Evolutionary conservation across 1,140 invertebrate species (phyloP), one percentile per base, ranked within the genome.

Genomic region (Drosophila baimaii): DNA sequence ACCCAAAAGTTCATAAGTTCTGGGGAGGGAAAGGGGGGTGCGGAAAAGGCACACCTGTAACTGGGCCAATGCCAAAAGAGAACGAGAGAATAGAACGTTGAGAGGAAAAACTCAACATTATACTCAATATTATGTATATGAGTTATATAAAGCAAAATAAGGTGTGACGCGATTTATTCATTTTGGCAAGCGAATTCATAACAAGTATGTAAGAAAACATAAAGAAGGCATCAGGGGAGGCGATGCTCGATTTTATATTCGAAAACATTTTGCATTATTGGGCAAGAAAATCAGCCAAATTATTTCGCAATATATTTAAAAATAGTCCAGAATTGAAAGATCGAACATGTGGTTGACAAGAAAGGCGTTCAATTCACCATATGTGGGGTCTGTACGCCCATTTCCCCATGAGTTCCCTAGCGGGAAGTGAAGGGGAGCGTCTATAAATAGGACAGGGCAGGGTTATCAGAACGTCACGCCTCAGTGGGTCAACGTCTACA

Each of bases 391-490:
- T 55, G 17, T 39, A 37, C 56, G 39, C 27, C 66, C 33, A 13
- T 27, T 52, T 66, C 29, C 29, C 46, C 62, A 71, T 33, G 13
- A 27, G 21, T 56, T 56, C n/a, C 41, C 49, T 51, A 19, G 46
- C 29, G 43, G 49, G 10, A 19, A 21, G 7, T 41, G 19, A 54
- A 35, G 61, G 61, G 41, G 58, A 72, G 59, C 64, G 23, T 69
- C 79, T 88, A 83, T 56, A 88, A 63, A 86, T 86, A 86, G 83
- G 46, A 55, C 76, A 76, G 79, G 74, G 77, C 84, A 89, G 83
- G 83, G 83, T 88, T 88, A 88, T 88, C 83, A 88, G 64, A 88
- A 63, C 83, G 84, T 89, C 79, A 75, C 69, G 83, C 79, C 63
- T 77, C 77, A 88, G 59, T 88, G 83, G 83, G 84, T 89, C 83